phyloP scores from a whole-genome alignment of 2,888 invertebrate genomes.

The Gortyna flavago region DNA sequence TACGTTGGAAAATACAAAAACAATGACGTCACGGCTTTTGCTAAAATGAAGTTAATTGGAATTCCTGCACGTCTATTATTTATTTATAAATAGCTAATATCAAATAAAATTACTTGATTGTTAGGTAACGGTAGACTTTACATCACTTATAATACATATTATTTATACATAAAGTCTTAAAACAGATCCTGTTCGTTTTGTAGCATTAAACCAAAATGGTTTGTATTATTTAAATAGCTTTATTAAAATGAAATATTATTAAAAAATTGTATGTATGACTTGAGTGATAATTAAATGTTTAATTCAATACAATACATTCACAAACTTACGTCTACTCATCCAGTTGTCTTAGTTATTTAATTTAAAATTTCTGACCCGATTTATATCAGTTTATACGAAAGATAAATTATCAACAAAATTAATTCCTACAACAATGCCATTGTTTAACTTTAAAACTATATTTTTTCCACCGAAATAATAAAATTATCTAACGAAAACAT shows the following conservation, averaged over 20 bases:
- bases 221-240: background rate
- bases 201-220: background rate
- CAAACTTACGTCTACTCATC: background rate
- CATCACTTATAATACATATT: background rate
- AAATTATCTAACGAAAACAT: constrained; percentile 81
- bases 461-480: constrained; percentile 80
- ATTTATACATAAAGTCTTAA: background rate
- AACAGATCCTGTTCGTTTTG: background rate
- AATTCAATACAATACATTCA: background rate
- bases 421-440: constrained; percentile 69
- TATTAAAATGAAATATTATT: background rate
- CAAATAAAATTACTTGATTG: background rate
- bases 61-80: background rate
- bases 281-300: background rate
- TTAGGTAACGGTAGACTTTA: background rate
- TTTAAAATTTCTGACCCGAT: constrained; percentile 18
- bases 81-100: background rate
- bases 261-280: background rate
- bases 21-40: background rate
- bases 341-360: background rate
- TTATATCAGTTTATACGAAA: constrained; percentile 8
- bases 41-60: background rate
- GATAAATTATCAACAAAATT: constrained; percentile 42
- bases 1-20: constrained; percentile 6
- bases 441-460: constrained; percentile 73